A percentile compares a stretch with the other conserved stretches of the same genome.
phyloP scores from a whole-genome alignment of 2,113 vertebrate species.

The Tympanuchus pallidicinctus region DNA sequence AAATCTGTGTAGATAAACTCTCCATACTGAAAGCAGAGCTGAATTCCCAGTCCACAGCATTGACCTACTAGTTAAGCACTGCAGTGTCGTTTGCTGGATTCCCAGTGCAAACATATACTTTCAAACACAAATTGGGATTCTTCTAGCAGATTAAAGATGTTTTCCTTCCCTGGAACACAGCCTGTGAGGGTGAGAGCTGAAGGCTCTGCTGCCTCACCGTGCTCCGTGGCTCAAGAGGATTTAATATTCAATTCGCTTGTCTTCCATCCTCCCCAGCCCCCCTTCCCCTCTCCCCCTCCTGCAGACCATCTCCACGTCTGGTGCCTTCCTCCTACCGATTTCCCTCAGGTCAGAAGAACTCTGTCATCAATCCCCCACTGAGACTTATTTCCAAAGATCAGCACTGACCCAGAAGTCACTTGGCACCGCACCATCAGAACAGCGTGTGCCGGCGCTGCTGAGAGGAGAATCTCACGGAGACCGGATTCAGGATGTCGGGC shows the following conservation, averaged over 20 bases:
- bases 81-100: conserved; percentile 28
- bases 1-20: conserved; percentile 16
- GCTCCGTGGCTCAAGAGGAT: conserved; percentile 35
- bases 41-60: conserved; percentile 31
- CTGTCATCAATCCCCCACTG: conserved; percentile 71
- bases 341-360: conserved; percentile 71
- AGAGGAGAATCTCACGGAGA: conserved; percentile 60
- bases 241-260: conserved; percentile 26
- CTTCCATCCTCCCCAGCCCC: background rate
- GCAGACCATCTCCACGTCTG: conserved; percentile 13
- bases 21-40: background rate
- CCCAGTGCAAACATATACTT: conserved; percentile 49
- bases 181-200: conserved; percentile 9
- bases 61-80: conserved; percentile 65
- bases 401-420: conserved; percentile 74
- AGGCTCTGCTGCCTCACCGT: background rate
- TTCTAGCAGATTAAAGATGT: conserved; percentile 52
- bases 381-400: conserved; percentile 76
- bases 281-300: background rate
- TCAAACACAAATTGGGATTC: conserved; percentile 60
- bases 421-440: conserved; percentile 64
- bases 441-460: conserved; percentile 46
- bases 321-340: conserved; percentile 62
- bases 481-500: conserved; percentile 60
- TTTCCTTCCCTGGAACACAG: conserved; percentile 57